Base-by-base conservation (phyloP, 1,140 invertebrate species). In the Drosophila funebris region DNA sequence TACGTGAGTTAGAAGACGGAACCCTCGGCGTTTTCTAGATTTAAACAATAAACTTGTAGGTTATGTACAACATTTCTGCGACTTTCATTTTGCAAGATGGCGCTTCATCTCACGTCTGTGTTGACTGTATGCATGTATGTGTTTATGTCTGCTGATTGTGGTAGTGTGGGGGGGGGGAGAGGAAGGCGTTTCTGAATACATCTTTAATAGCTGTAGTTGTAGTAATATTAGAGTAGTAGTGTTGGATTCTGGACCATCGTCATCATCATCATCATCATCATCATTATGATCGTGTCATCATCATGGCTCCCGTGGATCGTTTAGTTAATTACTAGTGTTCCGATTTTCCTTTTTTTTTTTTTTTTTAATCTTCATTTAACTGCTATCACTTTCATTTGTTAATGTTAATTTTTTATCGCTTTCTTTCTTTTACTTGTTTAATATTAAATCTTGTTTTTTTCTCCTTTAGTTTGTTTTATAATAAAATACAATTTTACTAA, bases 401-500 rank as follows among this genome's bases (percentile, higher is more conserved):
- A 74, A 74, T 80, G 39, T 74, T 80, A 77, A 73, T 70, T 73
- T 80, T 68, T 69, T 44, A 68, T 58, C 29, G 43, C 46, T 43
- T 33, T 53, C 61, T 71, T 56, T 20, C 50, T 50, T 69, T 41
- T 39, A 58, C 53, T 69, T 56, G 13, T 70, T 58, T 76, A 72
- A 68, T 72, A 72, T 81, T 85, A 70, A 70, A 67, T 73, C 13
- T 69, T 64, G 48, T 66, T 63, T 64, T n/a, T 71, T 64, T 60
- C 46, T 50, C 33, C 70, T 46, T 67, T 58, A 69, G n/a, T n/a
- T n/a, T 46, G 11, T 53, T 62, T 71, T 29, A 76, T 84, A 71
- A 53, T 83, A 78, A 71, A 78, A 82, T 84, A 84, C 63, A 87
- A 78, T 78, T 87, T 83, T 22, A 71, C 78, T 88, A 88, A 87